phyloP scores from a whole-genome alignment of 2,888 invertebrate species.

The Dyspetes luteomarginatus region DNA sequence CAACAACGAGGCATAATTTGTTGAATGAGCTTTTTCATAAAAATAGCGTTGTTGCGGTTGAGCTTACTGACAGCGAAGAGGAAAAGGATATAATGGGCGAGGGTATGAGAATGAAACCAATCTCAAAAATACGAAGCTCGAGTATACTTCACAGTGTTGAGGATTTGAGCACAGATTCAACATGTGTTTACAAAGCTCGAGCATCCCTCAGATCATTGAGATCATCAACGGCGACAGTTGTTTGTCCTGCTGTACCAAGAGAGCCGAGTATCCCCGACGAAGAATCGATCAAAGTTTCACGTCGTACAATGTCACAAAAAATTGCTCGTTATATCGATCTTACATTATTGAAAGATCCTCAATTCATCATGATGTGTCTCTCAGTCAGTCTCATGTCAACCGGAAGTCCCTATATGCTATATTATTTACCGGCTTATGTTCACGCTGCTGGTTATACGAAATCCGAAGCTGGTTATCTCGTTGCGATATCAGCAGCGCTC shows the following conservation, averaged over 20 bases:
- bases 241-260: constrained; percentile 68
- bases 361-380: constrained; percentile 89
- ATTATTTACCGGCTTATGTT: constrained; percentile 90
- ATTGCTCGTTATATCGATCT: constrained; percentile 87
- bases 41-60: constrained; percentile 76
- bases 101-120: constrained; percentile 85
- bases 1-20: constrained; percentile 80
- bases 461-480: constrained; percentile 87
- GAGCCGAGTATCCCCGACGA: constrained; percentile 62
- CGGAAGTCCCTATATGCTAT: constrained; percentile 90
- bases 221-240: constrained; percentile 75
- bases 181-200: constrained; percentile 89
- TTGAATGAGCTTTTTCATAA: constrained; percentile 82
- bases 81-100: constrained; percentile 86
- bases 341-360: constrained; percentile 87
- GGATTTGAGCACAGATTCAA: constrained; percentile 90
- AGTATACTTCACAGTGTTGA: constrained; percentile 90
- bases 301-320: constrained; percentile 79
- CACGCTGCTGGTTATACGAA: constrained; percentile 87
- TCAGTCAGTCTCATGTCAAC: constrained; percentile 91
- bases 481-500: constrained; percentile 90
- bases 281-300: constrained; percentile 58
- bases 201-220: constrained; percentile 80
- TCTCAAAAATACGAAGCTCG: constrained; percentile 88
- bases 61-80: constrained; percentile 84